Conservation (phyloP, 2,113 vertebrate species). For the Dinomys branickii region DNA sequence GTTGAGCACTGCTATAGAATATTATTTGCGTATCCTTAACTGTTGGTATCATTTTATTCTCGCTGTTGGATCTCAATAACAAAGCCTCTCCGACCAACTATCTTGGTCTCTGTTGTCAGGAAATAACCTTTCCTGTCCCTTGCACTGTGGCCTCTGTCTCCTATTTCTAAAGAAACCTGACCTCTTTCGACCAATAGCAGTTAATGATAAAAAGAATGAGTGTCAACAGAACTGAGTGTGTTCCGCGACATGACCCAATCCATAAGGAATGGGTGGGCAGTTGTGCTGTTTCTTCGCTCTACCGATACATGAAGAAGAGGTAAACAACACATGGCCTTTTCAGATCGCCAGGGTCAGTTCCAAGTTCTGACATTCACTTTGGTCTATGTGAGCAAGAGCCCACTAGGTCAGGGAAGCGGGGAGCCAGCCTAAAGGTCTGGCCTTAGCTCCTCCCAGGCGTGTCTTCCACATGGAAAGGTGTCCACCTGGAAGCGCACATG, state of each 20-base stretch:
- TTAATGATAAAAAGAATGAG: neutral
- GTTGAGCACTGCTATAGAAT: neutral
- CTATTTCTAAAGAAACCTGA: neutral
- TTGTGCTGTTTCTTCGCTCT: neutral
- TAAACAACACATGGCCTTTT: neutral
- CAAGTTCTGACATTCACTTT: neutral
- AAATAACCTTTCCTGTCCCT: neutral
- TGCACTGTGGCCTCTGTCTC: neutral
- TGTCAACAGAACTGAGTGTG: neutral
- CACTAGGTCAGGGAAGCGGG: neutral
- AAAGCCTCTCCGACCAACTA: neutral
- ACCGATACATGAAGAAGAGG: neutral
- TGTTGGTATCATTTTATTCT: neutral
- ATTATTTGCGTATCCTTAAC: neutral
- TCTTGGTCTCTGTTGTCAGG: neutral
- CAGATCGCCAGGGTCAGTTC: neutral
- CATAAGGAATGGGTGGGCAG: neutral
- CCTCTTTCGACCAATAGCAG: neutral
- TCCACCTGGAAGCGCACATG: neutral
- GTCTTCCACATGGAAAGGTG: neutral
- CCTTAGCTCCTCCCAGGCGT: neutral
- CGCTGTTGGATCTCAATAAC: neutral
- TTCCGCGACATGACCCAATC: neutral
- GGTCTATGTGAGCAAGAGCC: neutral
- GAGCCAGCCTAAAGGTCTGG: neutral